Percentiles rank a stretch among this genome's conserved stretches.
phyloP scores from a whole-genome alignment of 2,797 vertebrate genomes.

The Molossus molossus region DNA sequence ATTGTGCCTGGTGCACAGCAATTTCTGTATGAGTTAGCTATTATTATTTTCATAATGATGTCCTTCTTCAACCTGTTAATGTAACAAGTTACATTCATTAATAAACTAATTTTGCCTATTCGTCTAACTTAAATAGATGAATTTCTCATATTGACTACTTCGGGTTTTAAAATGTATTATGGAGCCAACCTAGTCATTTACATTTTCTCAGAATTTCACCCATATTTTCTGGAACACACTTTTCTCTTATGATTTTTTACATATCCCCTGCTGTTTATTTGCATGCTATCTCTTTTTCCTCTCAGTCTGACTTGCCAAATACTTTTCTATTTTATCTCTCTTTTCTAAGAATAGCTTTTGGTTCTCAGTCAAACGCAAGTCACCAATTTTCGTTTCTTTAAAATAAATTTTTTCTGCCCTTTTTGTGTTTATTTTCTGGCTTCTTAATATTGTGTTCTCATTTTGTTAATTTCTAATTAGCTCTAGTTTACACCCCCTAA shows the following conservation, averaged over 20 bases:
- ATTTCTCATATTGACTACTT: slow-evolving; percentile 22
- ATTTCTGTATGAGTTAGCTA: background rate
- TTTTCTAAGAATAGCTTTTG: slow-evolving; percentile 37
- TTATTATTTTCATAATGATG: slow-evolving; percentile 1
- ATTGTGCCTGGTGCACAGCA: background rate
- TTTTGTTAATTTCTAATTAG: slow-evolving; percentile 53
- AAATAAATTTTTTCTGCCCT: slow-evolving; percentile 3
- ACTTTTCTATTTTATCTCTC: background rate
- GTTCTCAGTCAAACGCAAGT: background rate
- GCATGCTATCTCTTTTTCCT: background rate
- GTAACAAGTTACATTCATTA: background rate
- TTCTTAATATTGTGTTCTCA: background rate
- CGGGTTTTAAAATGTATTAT: slow-evolving; percentile 18
- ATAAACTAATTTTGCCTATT: background rate
- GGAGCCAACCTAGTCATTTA: background rate
- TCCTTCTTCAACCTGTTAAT: background rate
- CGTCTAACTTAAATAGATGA: background rate
- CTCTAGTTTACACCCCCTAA: background rate
- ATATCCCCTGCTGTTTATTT: background rate
- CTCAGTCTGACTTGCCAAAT: background rate
- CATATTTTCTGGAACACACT: slow-evolving; percentile 20
- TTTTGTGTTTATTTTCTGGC: slow-evolving; percentile 22
- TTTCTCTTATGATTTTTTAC: background rate
- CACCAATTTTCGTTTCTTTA: slow-evolving; percentile 8
- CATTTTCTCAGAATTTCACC: slow-evolving; percentile 49